A percentile compares a stretch with the other conserved stretches of the same genome.
Evolutionary conservation across 2,888 invertebrate species (phyloP).

Genomic region (Exephanes ischioxanthus): DNA sequence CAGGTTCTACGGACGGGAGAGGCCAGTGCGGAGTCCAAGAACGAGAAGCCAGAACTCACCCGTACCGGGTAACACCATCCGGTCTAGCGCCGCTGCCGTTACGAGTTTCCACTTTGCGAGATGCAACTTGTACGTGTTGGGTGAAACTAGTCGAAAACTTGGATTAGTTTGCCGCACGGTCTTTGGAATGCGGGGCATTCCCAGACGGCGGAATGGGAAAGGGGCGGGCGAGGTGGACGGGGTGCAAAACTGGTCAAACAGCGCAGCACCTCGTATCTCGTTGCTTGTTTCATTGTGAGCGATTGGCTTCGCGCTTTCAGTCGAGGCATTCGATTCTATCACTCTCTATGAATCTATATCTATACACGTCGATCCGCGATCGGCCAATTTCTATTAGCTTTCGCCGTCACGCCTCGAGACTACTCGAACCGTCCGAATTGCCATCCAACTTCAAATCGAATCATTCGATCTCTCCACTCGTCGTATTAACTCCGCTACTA

Average conservation of each 20-base stretch:
- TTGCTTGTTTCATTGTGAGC: slow-evolving; percentile 19
- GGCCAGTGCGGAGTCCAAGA: slow-evolving; percentile 25
- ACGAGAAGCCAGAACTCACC: slow-evolving; percentile 43
- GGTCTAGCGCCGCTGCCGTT: slow-evolving; percentile 50
- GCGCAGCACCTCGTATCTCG: slow-evolving; percentile 1
- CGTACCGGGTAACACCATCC: slow-evolving; percentile 37
- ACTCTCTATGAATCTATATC: slow-evolving; percentile 1
- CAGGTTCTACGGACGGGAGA: slow-evolving; percentile 8
- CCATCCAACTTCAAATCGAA: slow-evolving; percentile 3
- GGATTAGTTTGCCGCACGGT: slow-evolving; percentile 77
- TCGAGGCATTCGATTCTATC: slow-evolving; percentile 40
- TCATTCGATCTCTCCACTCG: neutral
- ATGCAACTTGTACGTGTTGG: slow-evolving; percentile 59
- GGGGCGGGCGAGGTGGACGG: slow-evolving; percentile 37
- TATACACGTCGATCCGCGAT: neutral
- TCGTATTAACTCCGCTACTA: neutral
- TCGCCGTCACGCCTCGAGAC: neutral
- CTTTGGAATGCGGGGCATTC: slow-evolving; percentile 65
- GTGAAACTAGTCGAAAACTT: slow-evolving; percentile 75
- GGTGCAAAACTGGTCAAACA: slow-evolving; percentile 22
- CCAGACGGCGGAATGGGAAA: slow-evolving; percentile 31
- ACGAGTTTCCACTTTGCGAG: slow-evolving; percentile 71
- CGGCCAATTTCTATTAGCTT: neutral
- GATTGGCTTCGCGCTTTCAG: slow-evolving; percentile 48
- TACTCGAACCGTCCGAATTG: neutral